These are phyloP conservation scores for Ditylenchus dipsaci DNA, from an alignment of 1,140 invertebrate species.

Conservation along the genomic window DNA sequence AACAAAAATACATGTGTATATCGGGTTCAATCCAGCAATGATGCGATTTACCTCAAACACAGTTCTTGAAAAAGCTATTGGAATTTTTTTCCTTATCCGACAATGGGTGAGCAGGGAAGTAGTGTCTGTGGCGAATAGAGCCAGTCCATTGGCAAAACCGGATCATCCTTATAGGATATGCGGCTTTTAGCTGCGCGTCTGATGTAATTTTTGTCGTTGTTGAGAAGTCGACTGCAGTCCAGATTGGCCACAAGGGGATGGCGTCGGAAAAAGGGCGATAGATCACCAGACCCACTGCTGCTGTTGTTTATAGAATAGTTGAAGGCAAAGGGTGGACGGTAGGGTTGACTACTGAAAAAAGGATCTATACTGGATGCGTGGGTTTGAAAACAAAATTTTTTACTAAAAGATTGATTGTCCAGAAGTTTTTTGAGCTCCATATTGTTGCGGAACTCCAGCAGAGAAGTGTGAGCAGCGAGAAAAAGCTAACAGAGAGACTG, in stretches of 20 bases:
- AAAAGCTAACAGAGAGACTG: no score
- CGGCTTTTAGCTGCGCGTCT: neutral
- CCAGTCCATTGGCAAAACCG: slow-evolving; percentile 23
- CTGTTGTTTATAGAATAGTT: no score
- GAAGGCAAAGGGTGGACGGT: no score
- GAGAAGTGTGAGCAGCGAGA: no score
- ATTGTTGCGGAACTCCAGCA: no score
- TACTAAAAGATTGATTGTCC: no score
- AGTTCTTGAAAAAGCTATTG: slow-evolving; percentile 27
- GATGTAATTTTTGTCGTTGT: neutral
- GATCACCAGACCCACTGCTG: no score
- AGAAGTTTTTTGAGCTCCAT: no score
- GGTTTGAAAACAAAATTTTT: no score
- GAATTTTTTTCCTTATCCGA: slow-evolving; percentile 30
- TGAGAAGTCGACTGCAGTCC: neutral
- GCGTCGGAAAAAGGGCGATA: neutral
- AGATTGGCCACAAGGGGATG: neutral
- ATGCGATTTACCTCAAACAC: slow-evolving; percentile 24
- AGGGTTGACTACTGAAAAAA: no score
- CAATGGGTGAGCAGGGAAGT: slow-evolving; percentile 11
- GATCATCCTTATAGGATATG: neutral
- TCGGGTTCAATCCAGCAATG: neutral
- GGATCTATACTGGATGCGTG: no score
- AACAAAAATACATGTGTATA: neutral
- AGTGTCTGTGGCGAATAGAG: slow-evolving; percentile 13